Evolutionary conservation across 1,140 invertebrate genomes (phyloP).

Genomic region (Drosophila tropicalis): DNA sequence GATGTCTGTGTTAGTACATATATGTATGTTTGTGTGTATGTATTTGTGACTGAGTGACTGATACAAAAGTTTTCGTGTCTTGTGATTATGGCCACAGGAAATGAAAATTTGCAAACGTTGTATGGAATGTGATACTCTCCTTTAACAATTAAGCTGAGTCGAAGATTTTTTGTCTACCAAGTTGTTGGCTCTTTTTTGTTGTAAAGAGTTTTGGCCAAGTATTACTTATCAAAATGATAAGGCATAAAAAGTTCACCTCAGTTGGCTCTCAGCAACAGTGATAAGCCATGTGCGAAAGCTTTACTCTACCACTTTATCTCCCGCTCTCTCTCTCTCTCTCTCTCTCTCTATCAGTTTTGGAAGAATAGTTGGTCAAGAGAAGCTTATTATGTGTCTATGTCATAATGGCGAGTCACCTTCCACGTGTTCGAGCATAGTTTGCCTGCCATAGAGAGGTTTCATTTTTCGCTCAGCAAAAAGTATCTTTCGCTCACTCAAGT

Average conservation of each 20-base stretch:
- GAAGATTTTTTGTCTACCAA: neutral
- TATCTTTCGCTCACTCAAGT: too few species aligned
- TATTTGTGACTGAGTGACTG: neutral
- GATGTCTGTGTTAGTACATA: neutral
- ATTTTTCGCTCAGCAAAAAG: neutral
- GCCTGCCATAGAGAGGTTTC: neutral
- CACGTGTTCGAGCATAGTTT: constrained; percentile 43
- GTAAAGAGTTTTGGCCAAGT: constrained; percentile 11
- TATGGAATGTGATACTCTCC: constrained; percentile 13
- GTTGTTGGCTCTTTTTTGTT: neutral
- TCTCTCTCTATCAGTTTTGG: neutral
- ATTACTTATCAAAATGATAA: constrained; percentile 54
- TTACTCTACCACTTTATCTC: neutral
- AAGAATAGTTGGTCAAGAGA: too few species aligned
- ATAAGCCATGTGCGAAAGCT: constrained; percentile 37
- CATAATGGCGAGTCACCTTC: constrained; percentile 27
- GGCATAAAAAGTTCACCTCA: constrained; percentile 15
- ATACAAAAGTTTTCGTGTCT: constrained; percentile 5
- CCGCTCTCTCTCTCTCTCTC: neutral
- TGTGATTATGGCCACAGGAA: constrained; percentile 13
- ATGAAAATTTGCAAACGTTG: constrained; percentile 14
- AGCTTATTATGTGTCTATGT: constrained; percentile 26
- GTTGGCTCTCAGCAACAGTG: constrained; percentile 11
- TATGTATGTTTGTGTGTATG: neutral
- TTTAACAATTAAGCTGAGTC: constrained; percentile 4